A percentile compares a stretch with the other conserved stretches of the same genome.
These are phyloP conservation scores for Cyanistes caeruleus DNA, from an alignment of 2,113 vertebrate species.

Conservation along the genomic window DNA sequence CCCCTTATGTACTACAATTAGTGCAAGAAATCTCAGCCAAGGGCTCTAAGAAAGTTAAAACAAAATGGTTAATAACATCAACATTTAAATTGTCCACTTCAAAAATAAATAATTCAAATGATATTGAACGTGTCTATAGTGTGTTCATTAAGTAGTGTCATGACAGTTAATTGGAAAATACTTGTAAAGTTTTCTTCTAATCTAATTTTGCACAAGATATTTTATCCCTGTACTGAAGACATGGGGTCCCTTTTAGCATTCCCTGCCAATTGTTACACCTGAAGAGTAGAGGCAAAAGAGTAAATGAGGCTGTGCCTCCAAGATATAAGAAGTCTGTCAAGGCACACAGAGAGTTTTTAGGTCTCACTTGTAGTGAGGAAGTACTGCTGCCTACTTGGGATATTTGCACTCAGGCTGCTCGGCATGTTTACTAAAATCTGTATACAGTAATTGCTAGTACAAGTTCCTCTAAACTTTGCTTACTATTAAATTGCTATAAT, in stretches of 20 bases:
- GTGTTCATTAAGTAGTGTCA: slow-evolving; percentile 50
- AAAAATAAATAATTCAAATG: slow-evolving; percentile 78
- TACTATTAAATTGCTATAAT: background rate
- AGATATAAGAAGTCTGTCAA: background rate
- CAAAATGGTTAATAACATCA: slow-evolving; percentile 41
- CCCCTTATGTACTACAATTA: slow-evolving; percentile 44
- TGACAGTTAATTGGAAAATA: background rate
- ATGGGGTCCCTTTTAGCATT: background rate
- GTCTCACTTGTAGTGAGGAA: background rate
- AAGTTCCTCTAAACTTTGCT: background rate
- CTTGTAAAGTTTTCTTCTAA: background rate
- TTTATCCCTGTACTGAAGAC: background rate
- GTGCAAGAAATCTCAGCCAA: slow-evolving; percentile 70
- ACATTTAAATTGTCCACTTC: slow-evolving; percentile 74
- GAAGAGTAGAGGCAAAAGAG: background rate
- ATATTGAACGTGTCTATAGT: slow-evolving; percentile 32
- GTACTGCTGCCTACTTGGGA: background rate
- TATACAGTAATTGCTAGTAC: background rate
- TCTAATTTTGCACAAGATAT: background rate
- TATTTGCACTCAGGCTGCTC: background rate
- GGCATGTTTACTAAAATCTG: background rate
- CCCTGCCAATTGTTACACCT: background rate
- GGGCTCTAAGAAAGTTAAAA: slow-evolving; percentile 69
- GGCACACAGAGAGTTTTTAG: background rate
- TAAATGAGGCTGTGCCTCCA: background rate